Evolutionary conservation across 2,113 vertebrate species (phyloP), one percentile per base, ranked within the genome.

Genomic region (Spermophilus dauricus): DNA sequence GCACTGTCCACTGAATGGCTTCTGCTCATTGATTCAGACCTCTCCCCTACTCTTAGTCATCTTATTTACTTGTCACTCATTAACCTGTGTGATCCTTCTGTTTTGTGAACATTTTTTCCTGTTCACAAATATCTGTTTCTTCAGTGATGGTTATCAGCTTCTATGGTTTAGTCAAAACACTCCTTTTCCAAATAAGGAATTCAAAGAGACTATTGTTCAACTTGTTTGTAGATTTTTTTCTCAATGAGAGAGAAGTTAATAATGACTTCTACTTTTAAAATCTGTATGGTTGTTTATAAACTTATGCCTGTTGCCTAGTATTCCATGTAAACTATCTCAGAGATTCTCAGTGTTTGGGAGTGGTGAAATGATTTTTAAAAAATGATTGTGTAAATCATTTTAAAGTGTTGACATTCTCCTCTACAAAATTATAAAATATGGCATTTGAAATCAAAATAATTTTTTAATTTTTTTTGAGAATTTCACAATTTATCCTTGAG

Each of bases 381-480:
- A 56, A 80, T 48, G 1, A 77, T 56, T 95, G 13, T 93, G 37
- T 58, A 58, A 78, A 83, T 58, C 42, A 93, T 93, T 67, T 85
- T 26, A 28, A 67, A 91, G 56, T 53, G 16, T 76, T 86, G 16
- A 20, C 20, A 81, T 63, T 89, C 3, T 34, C 11, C 30, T 95
- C 77, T 84, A 4, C 80, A 75, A 89, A 80, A 93, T 65, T 53
- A 89, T 65, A 14, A 87, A 84, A n/a, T 34, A 86, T 48, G 8
- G 9, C 26, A 37, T 34, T 77, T 72, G 65, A 90, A 84, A 70
- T 73, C 4, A 97, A 96, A 97, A 75, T 77, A 39, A 73, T 82
- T 45, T 61, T 51, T 78, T 39, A 16, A 69, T 76, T 56, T 69
- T 6, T 87, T 93, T 76, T 58, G 6, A 75, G 16, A 87, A 82